phyloP scores from a whole-genome alignment of 2,888 invertebrate species.

The Noctua pronuba region DNA sequence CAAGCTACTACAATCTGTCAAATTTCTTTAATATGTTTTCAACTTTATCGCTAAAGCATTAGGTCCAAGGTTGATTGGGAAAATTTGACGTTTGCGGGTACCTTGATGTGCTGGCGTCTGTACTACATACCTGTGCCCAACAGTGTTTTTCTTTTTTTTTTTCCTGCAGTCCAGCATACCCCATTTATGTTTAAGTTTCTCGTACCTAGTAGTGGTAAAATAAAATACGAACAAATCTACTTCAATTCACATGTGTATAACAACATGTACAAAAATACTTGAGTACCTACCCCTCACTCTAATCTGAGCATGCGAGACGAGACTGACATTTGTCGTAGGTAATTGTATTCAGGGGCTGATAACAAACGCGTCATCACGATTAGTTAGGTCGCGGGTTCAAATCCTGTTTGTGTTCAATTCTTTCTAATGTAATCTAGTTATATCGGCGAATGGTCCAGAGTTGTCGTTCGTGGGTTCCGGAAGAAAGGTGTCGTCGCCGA shows the following conservation, averaged over 20 bases:
- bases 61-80: too few relatives aligned
- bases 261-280: slow-evolving; percentile 15
- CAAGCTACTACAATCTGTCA: too few relatives aligned
- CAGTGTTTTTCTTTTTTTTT: too few relatives aligned
- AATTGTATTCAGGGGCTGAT: slow-evolving; percentile 50
- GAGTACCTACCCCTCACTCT: slow-evolving; percentile 24
- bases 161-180: neutral
- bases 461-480: neutral
- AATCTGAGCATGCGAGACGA: slow-evolving; percentile 52
- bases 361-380: slow-evolving; percentile 53
- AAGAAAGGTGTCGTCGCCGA: neutral
- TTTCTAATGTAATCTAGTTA: slow-evolving; percentile 44
- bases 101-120: too few relatives aligned
- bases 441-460: neutral
- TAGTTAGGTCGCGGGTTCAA: slow-evolving; percentile 56
- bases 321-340: slow-evolving; percentile 52
- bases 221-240: neutral
- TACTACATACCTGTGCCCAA: too few relatives aligned
- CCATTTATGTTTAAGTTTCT: neutral
- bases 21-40: too few relatives aligned
- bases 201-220: neutral
- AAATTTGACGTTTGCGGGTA: too few relatives aligned
- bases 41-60: too few relatives aligned
- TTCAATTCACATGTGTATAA: neutral
- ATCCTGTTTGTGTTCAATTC: slow-evolving; percentile 55